Evolutionary conservation across 1,140 invertebrate species (phyloP).

Genomic region (Dendrolimus kikuchii): DNA sequence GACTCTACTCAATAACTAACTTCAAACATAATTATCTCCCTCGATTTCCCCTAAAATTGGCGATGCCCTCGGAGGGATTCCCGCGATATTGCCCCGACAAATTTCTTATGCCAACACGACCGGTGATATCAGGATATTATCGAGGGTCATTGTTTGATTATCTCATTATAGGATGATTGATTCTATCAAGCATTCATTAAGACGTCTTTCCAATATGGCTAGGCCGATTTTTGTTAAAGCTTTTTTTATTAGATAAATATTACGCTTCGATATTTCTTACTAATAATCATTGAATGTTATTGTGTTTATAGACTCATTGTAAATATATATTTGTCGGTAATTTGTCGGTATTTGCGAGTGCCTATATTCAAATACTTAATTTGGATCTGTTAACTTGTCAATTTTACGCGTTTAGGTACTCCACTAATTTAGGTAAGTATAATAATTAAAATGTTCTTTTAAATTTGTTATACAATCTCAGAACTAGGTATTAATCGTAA

Average conservation of each 20-base stretch:
- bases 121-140: conserved; percentile 48
- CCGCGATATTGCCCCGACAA: conserved; percentile 55
- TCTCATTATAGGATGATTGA: conserved; percentile 64
- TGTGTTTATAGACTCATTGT: too few species aligned
- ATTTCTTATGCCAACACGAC: conserved; percentile 63
- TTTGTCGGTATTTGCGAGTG: too few species aligned
- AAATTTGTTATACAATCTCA: too few species aligned
- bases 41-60: conserved; percentile 63
- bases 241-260: background rate
- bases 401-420: too few species aligned
- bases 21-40: conserved; percentile 69
- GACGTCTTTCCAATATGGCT: conserved; percentile 9
- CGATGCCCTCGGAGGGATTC: conserved; percentile 51
- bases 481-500: too few species aligned
- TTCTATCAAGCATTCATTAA: conserved; percentile 57
- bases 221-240: too few species aligned
- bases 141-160: conserved; percentile 63
- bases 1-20: conserved; percentile 66
- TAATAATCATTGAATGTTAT: background rate
- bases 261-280: conserved; percentile 1
- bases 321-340: too few species aligned
- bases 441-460: too few species aligned
- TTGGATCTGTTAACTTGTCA: too few species aligned
- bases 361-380: too few species aligned
- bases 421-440: too few species aligned